Percentiles rank a stretch among this genome's conserved stretches.
phyloP scores from a whole-genome alignment of 2,888 invertebrate genomes.

The Heliconius ethilla region DNA sequence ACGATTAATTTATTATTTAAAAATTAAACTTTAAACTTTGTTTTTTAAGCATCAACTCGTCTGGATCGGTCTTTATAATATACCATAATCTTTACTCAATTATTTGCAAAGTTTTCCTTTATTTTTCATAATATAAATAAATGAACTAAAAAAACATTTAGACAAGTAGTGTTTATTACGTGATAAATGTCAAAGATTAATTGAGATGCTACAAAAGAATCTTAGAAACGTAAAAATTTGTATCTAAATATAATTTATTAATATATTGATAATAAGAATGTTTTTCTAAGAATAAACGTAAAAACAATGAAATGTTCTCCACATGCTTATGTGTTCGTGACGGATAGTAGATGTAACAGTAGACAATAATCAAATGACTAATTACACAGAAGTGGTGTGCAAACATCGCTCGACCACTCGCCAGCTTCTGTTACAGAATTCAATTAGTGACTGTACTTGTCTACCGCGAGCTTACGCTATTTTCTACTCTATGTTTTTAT shows the following conservation, averaged over 20 bases:
- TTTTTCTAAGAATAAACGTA: neutral
- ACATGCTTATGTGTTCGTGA: neutral
- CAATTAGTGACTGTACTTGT: constrained; percentile 42
- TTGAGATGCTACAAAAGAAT: neutral
- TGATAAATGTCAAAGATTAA: neutral
- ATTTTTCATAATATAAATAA: neutral
- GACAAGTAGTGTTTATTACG: neutral
- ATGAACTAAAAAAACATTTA: neutral
- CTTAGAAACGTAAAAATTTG: no score
- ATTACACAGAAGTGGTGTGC: constrained; percentile 47
- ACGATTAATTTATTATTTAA: no score
- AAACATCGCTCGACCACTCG: constrained; percentile 47
- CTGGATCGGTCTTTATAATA: neutral
- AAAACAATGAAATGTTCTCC: neutral
- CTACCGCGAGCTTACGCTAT: neutral
- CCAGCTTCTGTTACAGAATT: constrained; percentile 45
- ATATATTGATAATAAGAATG: neutral
- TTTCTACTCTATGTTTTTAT: neutral
- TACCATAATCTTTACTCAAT: neutral
- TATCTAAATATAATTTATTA: no score
- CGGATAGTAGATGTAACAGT: constrained; percentile 28
- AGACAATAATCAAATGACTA: constrained; percentile 42
- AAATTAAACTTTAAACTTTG: neutral
- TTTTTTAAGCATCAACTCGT: neutral
- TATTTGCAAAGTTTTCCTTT: neutral